These are phyloP conservation scores for Bufotes viridis DNA, from an alignment of 2,797 vertebrate species.

Conservation along the genomic window DNA sequence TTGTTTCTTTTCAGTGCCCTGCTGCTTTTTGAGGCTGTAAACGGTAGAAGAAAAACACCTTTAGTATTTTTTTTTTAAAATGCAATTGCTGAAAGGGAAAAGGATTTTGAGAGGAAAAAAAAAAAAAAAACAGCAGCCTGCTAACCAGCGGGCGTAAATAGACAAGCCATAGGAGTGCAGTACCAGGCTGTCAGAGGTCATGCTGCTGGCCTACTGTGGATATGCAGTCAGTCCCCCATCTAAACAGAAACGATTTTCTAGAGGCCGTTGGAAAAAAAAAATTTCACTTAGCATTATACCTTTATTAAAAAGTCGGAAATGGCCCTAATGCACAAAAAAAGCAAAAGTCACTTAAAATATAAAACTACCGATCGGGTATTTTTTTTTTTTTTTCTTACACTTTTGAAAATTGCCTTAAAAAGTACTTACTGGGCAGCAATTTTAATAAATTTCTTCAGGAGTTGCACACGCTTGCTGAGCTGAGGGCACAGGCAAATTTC, in stretches of 20 bases:
- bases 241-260: conserved; percentile 41
- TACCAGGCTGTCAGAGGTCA: conserved; percentile 56
- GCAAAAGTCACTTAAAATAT: conserved; percentile 36
- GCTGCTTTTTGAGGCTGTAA: conserved; percentile 60
- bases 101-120: conserved; percentile 60
- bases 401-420: conserved; percentile 48
- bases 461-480: conserved; percentile 95
- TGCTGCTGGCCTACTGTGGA: conserved; percentile 59
- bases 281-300: conserved; percentile 38
- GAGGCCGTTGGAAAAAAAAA: conserved; percentile 38
- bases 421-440: conserved; percentile 94
- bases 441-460: conserved; percentile 99
- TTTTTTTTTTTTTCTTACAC: conserved; percentile 24
- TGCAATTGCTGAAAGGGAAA: conserved; percentile 57
- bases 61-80: conserved; percentile 46
- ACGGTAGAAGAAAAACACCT: conserved; percentile 41
- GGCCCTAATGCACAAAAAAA: conserved; percentile 42
- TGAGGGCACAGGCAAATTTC: conserved; percentile 94
- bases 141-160: conserved; percentile 60
- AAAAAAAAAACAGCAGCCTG: conserved; percentile 9
- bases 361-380: conserved; percentile 16
- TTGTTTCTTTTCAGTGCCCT: conserved; percentile 53
- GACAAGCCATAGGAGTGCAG: conserved; percentile 56
- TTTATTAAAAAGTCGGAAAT: conserved; percentile 49
- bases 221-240: conserved; percentile 45